phyloP scores from a whole-genome alignment of 2,113 vertebrate species.

The Parotia lawesii region DNA sequence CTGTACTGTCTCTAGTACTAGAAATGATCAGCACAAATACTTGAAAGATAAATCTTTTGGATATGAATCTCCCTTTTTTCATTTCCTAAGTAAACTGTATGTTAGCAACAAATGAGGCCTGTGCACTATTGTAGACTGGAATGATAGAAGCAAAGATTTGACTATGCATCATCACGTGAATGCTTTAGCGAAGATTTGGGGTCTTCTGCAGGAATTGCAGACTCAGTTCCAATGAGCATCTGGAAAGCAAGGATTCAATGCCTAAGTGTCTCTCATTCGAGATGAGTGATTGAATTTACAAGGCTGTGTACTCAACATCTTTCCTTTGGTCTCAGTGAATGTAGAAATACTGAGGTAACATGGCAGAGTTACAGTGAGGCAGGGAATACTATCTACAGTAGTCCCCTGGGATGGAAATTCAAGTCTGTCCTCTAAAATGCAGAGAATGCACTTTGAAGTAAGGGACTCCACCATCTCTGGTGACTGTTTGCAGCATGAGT shows the following conservation, averaged over 20 bases:
- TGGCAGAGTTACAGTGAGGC: neutral
- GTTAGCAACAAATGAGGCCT: neutral
- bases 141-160: neutral
- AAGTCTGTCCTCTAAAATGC: neutral
- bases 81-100: neutral
- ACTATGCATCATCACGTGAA: neutral
- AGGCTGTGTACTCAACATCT: neutral
- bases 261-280: neutral
- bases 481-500: neutral
- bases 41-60: neutral
- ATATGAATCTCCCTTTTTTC: neutral
- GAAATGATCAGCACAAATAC: neutral
- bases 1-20: neutral
- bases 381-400: neutral
- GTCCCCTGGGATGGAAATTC: neutral
- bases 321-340: neutral
- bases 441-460: neutral
- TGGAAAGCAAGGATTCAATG: neutral
- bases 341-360: neutral
- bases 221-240: neutral
- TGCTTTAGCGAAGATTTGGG: neutral
- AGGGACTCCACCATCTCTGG: neutral
- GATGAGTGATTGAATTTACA: neutral
- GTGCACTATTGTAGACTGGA: neutral
- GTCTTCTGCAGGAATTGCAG: neutral